Evolutionary conservation across 2,888 invertebrate species (phyloP).

Genomic region (Lepidocyrtoides sp.): DNA sequence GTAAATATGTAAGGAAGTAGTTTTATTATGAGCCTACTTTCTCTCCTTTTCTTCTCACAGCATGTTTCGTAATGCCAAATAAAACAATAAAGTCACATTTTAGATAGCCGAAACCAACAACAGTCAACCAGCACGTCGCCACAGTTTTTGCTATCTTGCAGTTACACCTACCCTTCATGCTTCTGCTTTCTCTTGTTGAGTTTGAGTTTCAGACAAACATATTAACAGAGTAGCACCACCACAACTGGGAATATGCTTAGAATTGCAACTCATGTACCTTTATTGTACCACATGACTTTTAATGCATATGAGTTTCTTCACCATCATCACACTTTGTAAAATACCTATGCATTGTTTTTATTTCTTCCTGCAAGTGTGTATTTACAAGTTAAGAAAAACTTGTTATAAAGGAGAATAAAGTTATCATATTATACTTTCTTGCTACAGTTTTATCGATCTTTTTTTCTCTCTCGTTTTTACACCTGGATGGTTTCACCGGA

Average conservation of each 20-base stretch:
- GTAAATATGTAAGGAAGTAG: too few relatives aligned
- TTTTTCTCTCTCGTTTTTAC: conserved; percentile 24
- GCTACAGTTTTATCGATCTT: not conserved
- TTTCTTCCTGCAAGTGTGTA: not conserved
- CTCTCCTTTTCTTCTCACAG: not conserved
- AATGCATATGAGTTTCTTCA: not conserved
- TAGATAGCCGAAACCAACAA: not conserved
- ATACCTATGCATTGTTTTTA: not conserved
- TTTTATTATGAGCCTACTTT: too few relatives aligned
- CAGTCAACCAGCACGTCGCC: conserved; percentile 19
- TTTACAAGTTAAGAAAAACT: not conserved
- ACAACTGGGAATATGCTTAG: conserved; percentile 38
- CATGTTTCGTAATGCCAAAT: not conserved
- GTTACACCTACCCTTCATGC: too few relatives aligned
- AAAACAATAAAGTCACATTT: conserved; percentile 44
- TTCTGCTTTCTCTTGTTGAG: not conserved
- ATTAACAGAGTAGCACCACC: too few relatives aligned
- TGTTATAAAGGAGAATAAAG: not conserved
- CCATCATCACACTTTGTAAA: too few relatives aligned
- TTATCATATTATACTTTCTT: too few relatives aligned
- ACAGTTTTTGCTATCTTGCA: not conserved
- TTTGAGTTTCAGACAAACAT: too few relatives aligned
- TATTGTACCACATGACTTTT: not conserved
- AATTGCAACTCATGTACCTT: not conserved
- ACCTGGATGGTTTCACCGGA: conserved; percentile 32